Percentiles rank a stretch among this genome's conserved stretches.
Conservation (phyloP, 92 coral and sea anemone species). For the Porites cylindrica region DNA sequence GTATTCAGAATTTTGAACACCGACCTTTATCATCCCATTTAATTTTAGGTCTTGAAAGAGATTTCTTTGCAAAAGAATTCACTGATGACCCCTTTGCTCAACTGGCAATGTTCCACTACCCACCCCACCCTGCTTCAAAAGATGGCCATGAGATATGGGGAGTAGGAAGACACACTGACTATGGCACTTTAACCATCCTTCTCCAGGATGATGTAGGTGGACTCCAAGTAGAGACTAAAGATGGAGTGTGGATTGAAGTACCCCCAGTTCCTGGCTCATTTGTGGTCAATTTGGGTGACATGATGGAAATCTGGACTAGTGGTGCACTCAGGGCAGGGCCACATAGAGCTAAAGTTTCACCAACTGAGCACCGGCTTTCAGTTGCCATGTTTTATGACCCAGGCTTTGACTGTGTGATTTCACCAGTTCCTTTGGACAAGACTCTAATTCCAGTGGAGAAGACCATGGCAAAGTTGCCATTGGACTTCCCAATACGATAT, state of each 20-base stretch:
- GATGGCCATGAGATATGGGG: conserved; percentile 59
- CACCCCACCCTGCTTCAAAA: conserved; percentile 47
- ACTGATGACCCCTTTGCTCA: conserved; percentile 64
- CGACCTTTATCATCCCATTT: not conserved
- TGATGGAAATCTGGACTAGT: conserved; percentile 84
- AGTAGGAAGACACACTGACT: conserved; percentile 85
- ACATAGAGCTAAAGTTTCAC: conserved; percentile 73
- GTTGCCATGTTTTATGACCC: conserved; percentile 85
- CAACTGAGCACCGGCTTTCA: conserved; percentile 67
- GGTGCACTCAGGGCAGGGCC: conserved; percentile 77
- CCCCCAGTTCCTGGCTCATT: conserved; percentile 82
- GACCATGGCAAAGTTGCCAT: conserved; percentile 26
- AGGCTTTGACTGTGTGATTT: conserved; percentile 68
- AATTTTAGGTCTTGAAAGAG: conserved; percentile 59
- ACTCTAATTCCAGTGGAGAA: conserved; percentile 58
- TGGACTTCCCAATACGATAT: conserved; percentile 69
- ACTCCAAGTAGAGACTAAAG: conserved; percentile 62
- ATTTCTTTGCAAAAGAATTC: conserved; percentile 67
- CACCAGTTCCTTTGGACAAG: conserved; percentile 71
- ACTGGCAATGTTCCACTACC: conserved; percentile 82
- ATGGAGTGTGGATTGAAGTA: conserved; percentile 78
- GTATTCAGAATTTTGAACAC: too few relatives aligned
- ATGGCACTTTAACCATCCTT: conserved; percentile 76
- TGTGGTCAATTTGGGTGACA: conserved; percentile 83
- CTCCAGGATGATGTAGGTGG: conserved; percentile 91